Evolutionary conservation across 2,888 invertebrate species (phyloP), one percentile per base, ranked within the genome.

Genomic region (Drosophila tripunctata): DNA sequence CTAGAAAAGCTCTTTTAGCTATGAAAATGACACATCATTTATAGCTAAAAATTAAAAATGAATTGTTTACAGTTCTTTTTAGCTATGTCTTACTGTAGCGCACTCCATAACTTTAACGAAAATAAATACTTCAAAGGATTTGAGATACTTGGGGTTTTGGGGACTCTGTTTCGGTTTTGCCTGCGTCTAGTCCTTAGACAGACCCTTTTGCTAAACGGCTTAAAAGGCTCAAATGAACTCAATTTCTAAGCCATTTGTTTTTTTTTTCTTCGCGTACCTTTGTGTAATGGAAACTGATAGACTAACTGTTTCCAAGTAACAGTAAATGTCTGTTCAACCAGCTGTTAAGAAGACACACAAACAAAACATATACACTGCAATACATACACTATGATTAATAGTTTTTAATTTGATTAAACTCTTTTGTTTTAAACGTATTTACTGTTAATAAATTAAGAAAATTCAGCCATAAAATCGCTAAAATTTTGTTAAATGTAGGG

Each of bases 161-260:
- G 21, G 8, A n/a, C n/a, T n/a, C n/a, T n/a, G n/a, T n/a, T n/a
- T n/a, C n/a, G 6, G 24, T 8, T 27, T 70, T 57, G 30, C 12
- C 70, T 41, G 43, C 41, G 48, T 19, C 58, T 64, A 52, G 51
- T 58, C 65, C 64, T 64, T 52, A 14, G 14, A 35, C 17, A 7
- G 7, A 30, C 36, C 51, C 43, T 27, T n/a, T n/a, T 17, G 19
- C 50, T 65, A 73, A 82, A 78, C 74, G 76, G 78, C 78, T 83
- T 86, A 86, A 83, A 76, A 45, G 67, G 76, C 84, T 83, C 77
- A 69, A 69, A 68, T 80, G 71, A 47, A 51, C 62, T 48, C 45
- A 54, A 65, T 54, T 54, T 54, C 60, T 41, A 55, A 55, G 35
- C 31, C 35, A 51, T 44, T 51, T 64, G 50, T 65, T 84, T 82